Base-by-base conservation (phyloP, 2,797 vertebrate genomes). In the Acanthis flammea region DNA sequence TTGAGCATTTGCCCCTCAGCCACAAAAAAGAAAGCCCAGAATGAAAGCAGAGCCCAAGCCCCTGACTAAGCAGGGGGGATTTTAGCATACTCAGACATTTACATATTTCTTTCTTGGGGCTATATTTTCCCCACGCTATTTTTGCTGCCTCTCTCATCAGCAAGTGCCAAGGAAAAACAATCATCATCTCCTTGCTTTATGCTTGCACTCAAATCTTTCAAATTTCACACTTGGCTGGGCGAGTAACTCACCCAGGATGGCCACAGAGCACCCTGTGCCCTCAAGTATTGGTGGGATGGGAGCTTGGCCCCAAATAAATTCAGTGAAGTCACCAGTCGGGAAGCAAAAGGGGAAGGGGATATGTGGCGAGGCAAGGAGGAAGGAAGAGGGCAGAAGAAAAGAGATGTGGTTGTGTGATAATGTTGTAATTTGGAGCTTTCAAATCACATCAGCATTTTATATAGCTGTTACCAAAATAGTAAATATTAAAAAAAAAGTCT, bases 351-450 rank as follows among this genome's bases (percentile, higher is more conserved):
- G 25, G 60, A 94, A 95, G 60, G 62, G 74, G 44, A 76, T 30
- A 17, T 0, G 2, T 0, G 2, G 63, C 0, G 0, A 77, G 72
- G 68, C 1, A 0, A 76, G n/a, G 66, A 54, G 92, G 75, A 96
- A 96, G 92, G 92, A 95, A 96, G 68, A 94, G 65, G 75, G 68
- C 51, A 87, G 65, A 47, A 87, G 48, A 71, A 92, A 57, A 75
- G 53, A 5, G 27, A 85, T 50, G 85, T 44, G 75, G 79, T 57
- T 85, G 48, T 8, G 25, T 24, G 58, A 67, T 42, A 60, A 61
- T 9, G 30, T 31, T 63, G 72, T 82, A 44, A 85, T 53, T 57
- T 7, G 28, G 30, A 87, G 58, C 74, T 73, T 73, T 86, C 41
- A 50, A 67, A 63, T 74, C 55, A 81, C 33, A 33, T 88, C 82